Evolutionary conservation across 2,113 vertebrate species (phyloP).

Genomic region (Morone saxatilis): DNA sequence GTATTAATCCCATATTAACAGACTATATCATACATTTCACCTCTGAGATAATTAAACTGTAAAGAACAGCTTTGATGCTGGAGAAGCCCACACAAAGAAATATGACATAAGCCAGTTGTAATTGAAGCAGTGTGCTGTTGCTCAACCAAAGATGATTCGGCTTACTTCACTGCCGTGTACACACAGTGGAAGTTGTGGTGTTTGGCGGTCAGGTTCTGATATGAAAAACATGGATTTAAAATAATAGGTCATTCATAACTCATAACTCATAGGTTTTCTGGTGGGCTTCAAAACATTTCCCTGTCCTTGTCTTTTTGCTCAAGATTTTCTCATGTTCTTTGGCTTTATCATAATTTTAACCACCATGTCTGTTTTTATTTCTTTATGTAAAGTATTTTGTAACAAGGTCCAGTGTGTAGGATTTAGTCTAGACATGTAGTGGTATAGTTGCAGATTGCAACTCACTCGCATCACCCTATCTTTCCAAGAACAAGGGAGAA

Average conservation of each 20-base stretch:
- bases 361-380: no score
- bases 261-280: background rate
- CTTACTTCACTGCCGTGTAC: background rate
- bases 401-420: no score
- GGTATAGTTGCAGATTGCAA: no score
- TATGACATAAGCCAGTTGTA: slow-evolving; percentile 53
- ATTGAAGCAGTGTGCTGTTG: slow-evolving; percentile 60
- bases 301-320: background rate
- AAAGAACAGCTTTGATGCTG: slow-evolving; percentile 45
- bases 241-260: background rate
- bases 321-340: no score
- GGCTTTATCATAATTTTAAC: no score
- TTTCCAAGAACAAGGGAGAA: no score
- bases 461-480: no score
- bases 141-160: slow-evolving; percentile 33
- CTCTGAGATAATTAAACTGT: slow-evolving; percentile 45
- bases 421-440: no score
- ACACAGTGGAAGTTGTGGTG: background rate
- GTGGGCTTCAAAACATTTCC: background rate
- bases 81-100: slow-evolving; percentile 37
- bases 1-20: slow-evolving; percentile 54
- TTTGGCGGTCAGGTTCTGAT: background rate
- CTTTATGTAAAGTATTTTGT: no score
- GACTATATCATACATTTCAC: slow-evolving; percentile 41
- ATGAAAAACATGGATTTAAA: background rate